Evolutionary conservation across 2,888 invertebrate genomes (phyloP).

Genomic region (Mesochorus sp.): DNA sequence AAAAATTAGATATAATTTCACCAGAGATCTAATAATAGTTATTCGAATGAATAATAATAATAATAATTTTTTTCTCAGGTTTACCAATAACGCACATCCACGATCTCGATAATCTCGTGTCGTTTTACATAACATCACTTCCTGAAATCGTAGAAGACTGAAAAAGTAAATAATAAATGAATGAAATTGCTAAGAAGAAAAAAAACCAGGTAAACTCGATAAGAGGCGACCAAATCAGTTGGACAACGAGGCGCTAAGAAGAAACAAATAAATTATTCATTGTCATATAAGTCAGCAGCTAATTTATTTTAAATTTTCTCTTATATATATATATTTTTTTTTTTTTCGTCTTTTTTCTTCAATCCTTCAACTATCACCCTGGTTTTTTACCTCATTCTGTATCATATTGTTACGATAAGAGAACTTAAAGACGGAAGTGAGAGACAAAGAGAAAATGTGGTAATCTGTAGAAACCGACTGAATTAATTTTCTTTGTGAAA

Average conservation of each 20-base stretch:
- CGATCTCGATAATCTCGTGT: slow-evolving; percentile 80
- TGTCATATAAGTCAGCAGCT: slow-evolving; percentile 61
- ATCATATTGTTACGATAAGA: too few relatives aligned
- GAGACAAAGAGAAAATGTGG: too few relatives aligned
- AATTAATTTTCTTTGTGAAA: too few relatives aligned
- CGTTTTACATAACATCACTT: slow-evolving; percentile 78
- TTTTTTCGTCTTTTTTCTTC: background rate
- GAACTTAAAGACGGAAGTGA: too few relatives aligned
- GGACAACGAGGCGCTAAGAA: slow-evolving; percentile 52
- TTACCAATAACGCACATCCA: slow-evolving; percentile 78
- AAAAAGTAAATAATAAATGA: too few relatives aligned
- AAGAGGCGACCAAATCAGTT: slow-evolving; percentile 40
- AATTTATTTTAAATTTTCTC: slow-evolving; percentile 55
- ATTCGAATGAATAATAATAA: slow-evolving; percentile 30
- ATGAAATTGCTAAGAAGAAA: too few relatives aligned
- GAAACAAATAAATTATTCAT: slow-evolving; percentile 63
- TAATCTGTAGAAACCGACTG: too few relatives aligned
- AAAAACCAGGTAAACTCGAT: slow-evolving; percentile 33
- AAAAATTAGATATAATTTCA: too few relatives aligned
- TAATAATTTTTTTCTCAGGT: slow-evolving; percentile 69
- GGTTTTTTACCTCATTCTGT: too few relatives aligned
- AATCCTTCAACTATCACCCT: too few relatives aligned
- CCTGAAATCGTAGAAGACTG: slow-evolving; percentile 70
- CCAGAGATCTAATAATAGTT: background rate
- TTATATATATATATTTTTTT: too few relatives aligned